Evolutionary conservation across 2,888 invertebrate genomes (phyloP).

Genomic region (Drosophila bunnanda): DNA sequence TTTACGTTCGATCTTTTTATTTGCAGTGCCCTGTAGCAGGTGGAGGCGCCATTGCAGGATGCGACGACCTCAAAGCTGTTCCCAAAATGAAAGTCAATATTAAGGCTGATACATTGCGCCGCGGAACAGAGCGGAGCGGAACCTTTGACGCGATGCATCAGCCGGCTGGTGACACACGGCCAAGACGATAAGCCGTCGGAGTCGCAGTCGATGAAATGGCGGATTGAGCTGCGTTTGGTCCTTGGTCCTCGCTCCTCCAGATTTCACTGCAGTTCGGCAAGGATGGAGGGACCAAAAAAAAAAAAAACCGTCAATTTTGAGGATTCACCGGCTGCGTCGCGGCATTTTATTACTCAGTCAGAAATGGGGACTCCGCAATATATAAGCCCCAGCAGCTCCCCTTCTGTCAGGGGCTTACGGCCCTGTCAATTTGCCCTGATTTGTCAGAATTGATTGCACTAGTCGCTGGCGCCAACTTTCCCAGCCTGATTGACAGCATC

Average conservation of each 20-base stretch:
- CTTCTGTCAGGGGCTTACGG: constrained; percentile 17
- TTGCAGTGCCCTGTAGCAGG: constrained; percentile 15
- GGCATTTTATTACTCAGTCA: constrained; percentile 40
- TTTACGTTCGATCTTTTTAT: accelerated
- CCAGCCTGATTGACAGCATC: constrained; percentile 52
- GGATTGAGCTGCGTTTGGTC: constrained; percentile 25
- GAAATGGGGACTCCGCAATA: constrained; percentile 22
- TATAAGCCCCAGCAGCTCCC: constrained; percentile 1
- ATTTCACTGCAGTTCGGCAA: constrained; percentile 10
- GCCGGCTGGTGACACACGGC: constrained; percentile 67
- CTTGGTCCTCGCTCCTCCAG: neutral
- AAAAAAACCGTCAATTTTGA: constrained; percentile 6
- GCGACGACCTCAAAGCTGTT: constrained; percentile 75
- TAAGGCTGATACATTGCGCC: constrained; percentile 74
- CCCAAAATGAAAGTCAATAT: constrained; percentile 74
- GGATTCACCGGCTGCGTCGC: constrained; percentile 14
- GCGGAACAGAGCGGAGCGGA: constrained; percentile 44
- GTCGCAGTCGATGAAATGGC: constrained; percentile 61
- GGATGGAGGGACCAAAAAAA: neutral
- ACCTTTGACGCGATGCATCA: constrained; percentile 49
- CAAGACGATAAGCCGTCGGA: constrained; percentile 71
- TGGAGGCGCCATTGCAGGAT: constrained; percentile 34
- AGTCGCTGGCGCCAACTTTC: constrained; percentile 36
- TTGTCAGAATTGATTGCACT: constrained; percentile 70
- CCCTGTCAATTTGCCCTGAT: constrained; percentile 47